These are phyloP conservation scores for Macrosteles quadrilineatus DNA, from an alignment of 1,140 invertebrate genomes.

Conservation along the genomic window DNA sequence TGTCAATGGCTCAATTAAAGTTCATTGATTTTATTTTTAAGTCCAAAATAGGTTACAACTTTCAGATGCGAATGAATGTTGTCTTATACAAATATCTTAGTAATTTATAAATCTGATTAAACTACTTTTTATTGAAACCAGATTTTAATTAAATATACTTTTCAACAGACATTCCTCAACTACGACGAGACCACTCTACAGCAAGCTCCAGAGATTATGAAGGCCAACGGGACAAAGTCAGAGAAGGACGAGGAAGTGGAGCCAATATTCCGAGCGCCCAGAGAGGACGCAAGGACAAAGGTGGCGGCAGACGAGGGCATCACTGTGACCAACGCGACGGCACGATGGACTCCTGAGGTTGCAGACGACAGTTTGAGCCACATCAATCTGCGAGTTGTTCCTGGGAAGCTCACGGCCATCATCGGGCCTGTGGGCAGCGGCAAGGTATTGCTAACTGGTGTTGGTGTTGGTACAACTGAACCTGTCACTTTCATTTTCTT, in stretches of 20 bases:
- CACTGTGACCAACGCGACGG: conserved; percentile 56
- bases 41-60: too few species aligned
- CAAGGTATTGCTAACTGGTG: conserved; percentile 63
- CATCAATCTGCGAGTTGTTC: conserved; percentile 62
- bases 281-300: not conserved
- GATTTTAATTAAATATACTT: too few species aligned
- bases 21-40: too few species aligned
- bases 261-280: not conserved
- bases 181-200: conserved; percentile 25
- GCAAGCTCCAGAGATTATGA: not conserved
- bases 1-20: too few species aligned
- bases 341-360: conserved; percentile 60
- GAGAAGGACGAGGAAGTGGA: not conserved
- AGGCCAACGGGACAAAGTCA: not conserved
- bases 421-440: conserved; percentile 83
- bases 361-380: conserved; percentile 63
- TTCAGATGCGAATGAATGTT: too few species aligned
- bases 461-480: not conserved
- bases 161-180: conserved; percentile 24
- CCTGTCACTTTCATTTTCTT: too few species aligned
- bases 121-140: too few species aligned
- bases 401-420: conserved; percentile 70
- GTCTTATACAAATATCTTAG: too few species aligned
- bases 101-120: too few species aligned
- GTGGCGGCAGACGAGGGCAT: conserved; percentile 44